A percentile compares a stretch with the other conserved stretches of the same genome.
These are phyloP conservation scores for Siderastrea siderea DNA, from an alignment of 92 coral and sea anemone genomes.

Conservation along the genomic window DNA sequence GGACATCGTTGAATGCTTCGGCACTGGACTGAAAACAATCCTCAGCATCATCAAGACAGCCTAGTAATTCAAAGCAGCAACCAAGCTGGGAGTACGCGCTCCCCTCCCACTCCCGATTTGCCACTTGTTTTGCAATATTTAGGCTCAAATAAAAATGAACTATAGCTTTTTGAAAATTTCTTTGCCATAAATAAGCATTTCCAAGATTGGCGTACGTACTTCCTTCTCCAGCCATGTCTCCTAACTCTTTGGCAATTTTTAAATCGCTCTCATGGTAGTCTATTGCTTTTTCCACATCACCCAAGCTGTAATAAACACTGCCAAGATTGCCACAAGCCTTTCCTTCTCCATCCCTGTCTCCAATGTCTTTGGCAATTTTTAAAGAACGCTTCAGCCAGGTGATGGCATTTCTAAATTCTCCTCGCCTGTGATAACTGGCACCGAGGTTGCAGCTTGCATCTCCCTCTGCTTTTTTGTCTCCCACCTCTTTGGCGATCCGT, in stretches of 20 bases:
- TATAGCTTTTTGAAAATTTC: conserved; percentile 14
- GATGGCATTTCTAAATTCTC: too few relatives aligned
- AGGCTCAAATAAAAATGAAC: not conserved
- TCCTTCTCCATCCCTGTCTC: not conserved
- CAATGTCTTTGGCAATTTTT: too few relatives aligned
- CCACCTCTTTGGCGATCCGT: too few relatives aligned
- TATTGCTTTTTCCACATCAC: conserved; percentile 2
- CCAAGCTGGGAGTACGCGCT: not conserved
- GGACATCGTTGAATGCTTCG: not conserved
- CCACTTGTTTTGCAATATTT: conserved; percentile 22
- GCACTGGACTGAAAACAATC: not conserved
- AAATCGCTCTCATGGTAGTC: not conserved
- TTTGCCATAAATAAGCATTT: not conserved
- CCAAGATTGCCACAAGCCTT: not conserved
- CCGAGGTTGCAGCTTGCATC: too few relatives aligned
- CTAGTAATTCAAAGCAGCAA: not conserved
- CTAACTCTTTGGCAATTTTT: not conserved
- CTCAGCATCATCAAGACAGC: not conserved
- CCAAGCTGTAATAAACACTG: not conserved
- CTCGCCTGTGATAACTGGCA: too few relatives aligned
- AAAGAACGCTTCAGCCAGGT: too few relatives aligned
- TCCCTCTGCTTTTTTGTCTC: too few relatives aligned
- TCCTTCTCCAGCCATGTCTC: not conserved
- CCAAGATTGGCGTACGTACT: not conserved
- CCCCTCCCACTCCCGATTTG: not conserved